Base-by-base conservation (phyloP, 2,888 invertebrate species). In the Drosophila pseudotakahashii region DNA sequence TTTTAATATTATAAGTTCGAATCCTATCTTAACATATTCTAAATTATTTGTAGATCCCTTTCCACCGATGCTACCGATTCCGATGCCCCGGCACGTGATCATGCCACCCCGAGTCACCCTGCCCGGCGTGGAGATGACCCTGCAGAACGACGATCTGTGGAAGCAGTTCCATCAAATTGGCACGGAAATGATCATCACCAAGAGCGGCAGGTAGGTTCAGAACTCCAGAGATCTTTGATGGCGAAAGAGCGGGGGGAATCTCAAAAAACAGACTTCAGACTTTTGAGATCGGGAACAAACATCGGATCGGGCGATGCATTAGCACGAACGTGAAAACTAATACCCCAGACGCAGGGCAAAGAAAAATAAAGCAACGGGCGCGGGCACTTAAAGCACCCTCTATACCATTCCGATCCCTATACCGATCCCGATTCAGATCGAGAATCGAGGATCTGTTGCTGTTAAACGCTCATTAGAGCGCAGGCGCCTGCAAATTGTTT, bases 181-280 rank as follows among this genome's bases (percentile, higher is more conserved):
- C 62, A 96, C 95, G 0, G 96, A 96, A 91, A 96, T 96, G 96
- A 96, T 96, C 85, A 96, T 96, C 89, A 96, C 96, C 13, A 96
- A 96, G 88, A 94, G 94, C 34, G 96, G 96, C 89, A 93, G 96
- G 96, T 96, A 89, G 93, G 95, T 93, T 26, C 13, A 7, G 3
- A 4, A 26, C 19, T 1, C 34, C 11, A 6, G 6, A 30, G 7
- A 14, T 13, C 30, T n/a, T 30, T 75, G 69, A 64, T 52, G 52
- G 71, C 69, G 66, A 71, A 72, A 51, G 53, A 30, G 19, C n/a
- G 34, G 52, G 23, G 37, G 39, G 37, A 45, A 32, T 37, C 30
- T 32, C 10, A 13, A 6, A 32, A 30, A 23, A 26, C 30, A 37
- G 37, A 39, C 26, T 26, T 26, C 7, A 7, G 30, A 7, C 1